Base-by-base conservation (phyloP, 2,113 vertebrate species). In the Pseudopodoces humilis region DNA sequence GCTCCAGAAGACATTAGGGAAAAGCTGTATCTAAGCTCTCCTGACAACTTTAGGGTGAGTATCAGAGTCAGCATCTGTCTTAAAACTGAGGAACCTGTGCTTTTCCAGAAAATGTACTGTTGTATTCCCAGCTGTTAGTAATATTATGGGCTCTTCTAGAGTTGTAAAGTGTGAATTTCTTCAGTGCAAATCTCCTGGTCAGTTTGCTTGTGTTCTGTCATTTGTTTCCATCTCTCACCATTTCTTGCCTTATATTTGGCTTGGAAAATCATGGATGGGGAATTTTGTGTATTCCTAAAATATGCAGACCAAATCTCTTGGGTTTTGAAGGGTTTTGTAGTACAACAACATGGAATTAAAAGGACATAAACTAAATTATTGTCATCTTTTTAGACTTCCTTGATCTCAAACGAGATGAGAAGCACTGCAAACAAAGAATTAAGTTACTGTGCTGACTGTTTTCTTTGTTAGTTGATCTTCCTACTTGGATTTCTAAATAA, bases 31-130 rank as follows among this genome's bases (percentile, higher is more conserved):
- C 98, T 99, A 94, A 97, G 98, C 86, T 99, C 99, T 44, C 99
- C 99, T 30, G 99, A 99, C 97, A 98, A 95, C 47, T 99, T 99
- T 94, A 98, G 99, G 98, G 99, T 99, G 98, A 92, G 99, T 98
- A 95, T 67, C 43, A 37, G 65, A 65, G 47, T 53, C 44, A 20
- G 18, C 39, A 27, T 74, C 16, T 47, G 0, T 58, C 58, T 80
- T 83, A 74, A 86, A 80, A 47, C 27, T 55, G 41, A 71, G 25
- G 23, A 83, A 50, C 62, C 18, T 77, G 52, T 70, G 23, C 11
- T 70, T 63, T 94, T 64, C 9, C 33, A 22, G 55, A 35, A 87
- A 49, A 59, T 7, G 8, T 63, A 30, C 19, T 28, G 4, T 63
- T 75, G 30, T 25, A 49, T 50, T 67, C 20, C 9, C 20, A 82